A percentile compares a stretch with the other conserved stretches of the same genome.
These are phyloP conservation scores for Hetaerina titia DNA, from an alignment of 2,888 invertebrate species.

Conservation along the genomic window DNA sequence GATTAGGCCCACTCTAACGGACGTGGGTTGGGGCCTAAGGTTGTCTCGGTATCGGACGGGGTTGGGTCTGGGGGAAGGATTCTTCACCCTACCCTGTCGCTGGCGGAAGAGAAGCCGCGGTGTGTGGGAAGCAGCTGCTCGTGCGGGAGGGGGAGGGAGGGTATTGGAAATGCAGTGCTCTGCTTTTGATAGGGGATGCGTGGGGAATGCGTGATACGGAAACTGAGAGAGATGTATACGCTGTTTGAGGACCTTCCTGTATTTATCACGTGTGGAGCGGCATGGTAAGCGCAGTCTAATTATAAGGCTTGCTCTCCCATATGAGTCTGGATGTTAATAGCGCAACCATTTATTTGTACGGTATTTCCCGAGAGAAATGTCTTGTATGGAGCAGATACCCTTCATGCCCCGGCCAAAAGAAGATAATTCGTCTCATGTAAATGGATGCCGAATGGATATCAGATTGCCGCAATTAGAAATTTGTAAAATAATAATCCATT, in stretches of 20 bases:
- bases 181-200: constrained; percentile 34
- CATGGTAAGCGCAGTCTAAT: neutral
- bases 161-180: neutral
- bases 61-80: neutral
- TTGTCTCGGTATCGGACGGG: neutral
- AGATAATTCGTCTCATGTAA: neutral
- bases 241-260: neutral
- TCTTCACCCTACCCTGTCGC: neutral
- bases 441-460: too few species aligned
- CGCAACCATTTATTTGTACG: neutral
- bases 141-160: neutral
- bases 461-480: too few species aligned
- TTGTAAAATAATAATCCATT: too few species aligned
- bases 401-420: neutral
- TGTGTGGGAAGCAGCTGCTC: neutral
- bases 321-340: neutral
- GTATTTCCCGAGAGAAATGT: neutral
- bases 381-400: neutral
- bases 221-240: neutral
- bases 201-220: neutral
- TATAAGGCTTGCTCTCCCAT: neutral
- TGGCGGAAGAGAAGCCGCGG: neutral
- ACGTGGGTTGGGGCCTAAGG: neutral
- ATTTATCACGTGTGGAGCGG: neutral
- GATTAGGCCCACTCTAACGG: neutral